A percentile compares a stretch with the other conserved stretches of the same genome.
These are phyloP conservation scores for Drosophila eugracilis DNA, from an alignment of 1,140 invertebrate genomes.

Conservation along the genomic window DNA sequence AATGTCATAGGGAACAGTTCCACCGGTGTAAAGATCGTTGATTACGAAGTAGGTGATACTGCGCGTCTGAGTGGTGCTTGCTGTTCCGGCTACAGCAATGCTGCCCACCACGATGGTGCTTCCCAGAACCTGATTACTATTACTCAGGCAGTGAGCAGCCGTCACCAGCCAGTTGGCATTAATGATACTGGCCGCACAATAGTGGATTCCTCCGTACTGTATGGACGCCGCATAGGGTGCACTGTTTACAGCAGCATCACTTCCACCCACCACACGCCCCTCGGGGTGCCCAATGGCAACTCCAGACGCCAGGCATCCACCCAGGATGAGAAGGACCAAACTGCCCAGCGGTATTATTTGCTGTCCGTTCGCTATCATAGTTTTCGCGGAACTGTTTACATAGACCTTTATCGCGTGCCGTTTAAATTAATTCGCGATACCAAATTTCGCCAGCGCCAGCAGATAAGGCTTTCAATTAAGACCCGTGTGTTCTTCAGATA, in stretches of 20 bases:
- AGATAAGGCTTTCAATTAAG: conserved; percentile 74
- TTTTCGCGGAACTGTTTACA: conserved; percentile 71
- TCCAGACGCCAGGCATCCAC: conserved; percentile 34
- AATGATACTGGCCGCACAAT: conserved; percentile 87
- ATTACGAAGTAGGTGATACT: conserved; percentile 65
- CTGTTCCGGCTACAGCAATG: conserved; percentile 63
- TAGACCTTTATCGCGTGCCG: conserved; percentile 38
- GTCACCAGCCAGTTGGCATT: conserved; percentile 86
- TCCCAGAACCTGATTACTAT: conserved; percentile 61
- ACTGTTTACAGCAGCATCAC: conserved; percentile 55
- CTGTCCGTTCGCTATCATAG: conserved; percentile 55
- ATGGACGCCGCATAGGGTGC: conserved; percentile 84
- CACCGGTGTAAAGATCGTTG: conserved; percentile 74
- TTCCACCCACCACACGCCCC: conserved; percentile 79
- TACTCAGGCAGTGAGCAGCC: conserved; percentile 77
- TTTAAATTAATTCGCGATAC: conserved; percentile 74
- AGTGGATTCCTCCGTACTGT: conserved; percentile 81
- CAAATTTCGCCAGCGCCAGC: conserved; percentile 14
- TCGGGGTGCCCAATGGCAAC: conserved; percentile 41
- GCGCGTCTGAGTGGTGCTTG: conserved; percentile 66
- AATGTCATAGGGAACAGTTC: conserved; percentile 86
- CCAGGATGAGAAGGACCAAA: conserved; percentile 19
- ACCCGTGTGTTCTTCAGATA: conserved; percentile 53
- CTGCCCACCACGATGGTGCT: conserved; percentile 72
- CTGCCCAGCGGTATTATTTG: conserved; percentile 23